Evolutionary conservation across 2,797 vertebrate species (phyloP), one percentile per base, ranked within the genome.

Genomic region (Lepidocolaptes lacrymiger): DNA sequence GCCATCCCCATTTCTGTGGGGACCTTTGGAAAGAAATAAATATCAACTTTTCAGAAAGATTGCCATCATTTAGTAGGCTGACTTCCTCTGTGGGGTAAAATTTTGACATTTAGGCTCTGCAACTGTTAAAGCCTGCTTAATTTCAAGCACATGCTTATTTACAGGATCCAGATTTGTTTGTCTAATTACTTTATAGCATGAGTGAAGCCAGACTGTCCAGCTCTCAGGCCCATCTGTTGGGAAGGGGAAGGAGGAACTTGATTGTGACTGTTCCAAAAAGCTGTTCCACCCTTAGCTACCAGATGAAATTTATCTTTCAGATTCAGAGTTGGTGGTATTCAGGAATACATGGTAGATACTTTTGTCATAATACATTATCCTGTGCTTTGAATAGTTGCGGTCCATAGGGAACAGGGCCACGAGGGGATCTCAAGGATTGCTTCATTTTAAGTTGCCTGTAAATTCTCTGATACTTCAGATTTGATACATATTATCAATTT

Each of bases 151-250:
- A 46, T 94, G 94, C 81, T 91, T 95, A 80, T 96, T 96, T 96
- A 94, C 87, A 89, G 49, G 56, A 74, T 93, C 91, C 91, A 95
- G 93, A 94, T 96, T 96, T 96, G 96, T 96, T 96, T 96, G 82
- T 85, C 78, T 95, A 85, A 96, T 96, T 95, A 95, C 85, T 94
- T 94, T 77, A 76, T 62, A 85, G 91, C 82, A 77, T 30, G n/a
- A 94, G 44, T 77, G 82, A 91, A 96, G 95, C 91, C 91, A 96
- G 91, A 74, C 91, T 94, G 89, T 87, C 72, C 75, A 88, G 41
- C 67, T 89, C 87, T 85, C 44, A 43, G 51, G 37, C 72, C 95
- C 95, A 93, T 96, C 95, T 96, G 96, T 88, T 89, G 34, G 46
- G 44, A 81, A 75, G 34, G 56, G 75, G 71, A 83, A 86, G 43